A percentile compares a stretch with the other conserved stretches of the same genome.
Conservation (phyloP, 2,113 vertebrate species). For the Trachemys scripta region DNA sequence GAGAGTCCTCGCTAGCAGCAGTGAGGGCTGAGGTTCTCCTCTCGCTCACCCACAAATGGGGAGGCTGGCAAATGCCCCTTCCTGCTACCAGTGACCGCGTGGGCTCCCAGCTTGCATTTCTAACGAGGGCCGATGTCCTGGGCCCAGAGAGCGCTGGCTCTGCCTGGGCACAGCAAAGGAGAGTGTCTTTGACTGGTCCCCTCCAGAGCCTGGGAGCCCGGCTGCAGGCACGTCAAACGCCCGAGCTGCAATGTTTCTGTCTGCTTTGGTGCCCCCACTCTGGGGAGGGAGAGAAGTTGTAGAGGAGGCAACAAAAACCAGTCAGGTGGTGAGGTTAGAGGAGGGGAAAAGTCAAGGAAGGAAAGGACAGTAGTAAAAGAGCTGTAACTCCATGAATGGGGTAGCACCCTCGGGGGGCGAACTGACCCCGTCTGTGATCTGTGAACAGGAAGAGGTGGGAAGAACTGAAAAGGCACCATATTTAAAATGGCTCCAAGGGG, state of each 20-base stretch:
- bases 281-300: not conserved
- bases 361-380: not conserved
- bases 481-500: slow-evolving; percentile 61
- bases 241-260: not conserved
- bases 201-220: not conserved
- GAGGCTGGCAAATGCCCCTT: not conserved
- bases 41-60: not conserved
- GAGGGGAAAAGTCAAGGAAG: not conserved
- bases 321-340: not conserved
- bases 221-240: not conserved
- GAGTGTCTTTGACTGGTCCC: not conserved
- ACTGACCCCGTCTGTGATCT: not conserved
- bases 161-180: fast-evolving
- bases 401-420: not conserved
- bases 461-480: not conserved
- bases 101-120: not conserved
- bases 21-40: not conserved
- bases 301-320: fast-evolving
- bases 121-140: not conserved
- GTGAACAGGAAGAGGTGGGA: not conserved
- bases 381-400: not conserved
- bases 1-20: too few relatives aligned
- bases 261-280: not conserved
- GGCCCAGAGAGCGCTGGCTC: not conserved
- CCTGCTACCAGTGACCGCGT: not conserved